These are phyloP conservation scores for Pocillopora grandis DNA, from an alignment of 92 coral and sea anemone genomes.

Conservation along the genomic window DNA sequence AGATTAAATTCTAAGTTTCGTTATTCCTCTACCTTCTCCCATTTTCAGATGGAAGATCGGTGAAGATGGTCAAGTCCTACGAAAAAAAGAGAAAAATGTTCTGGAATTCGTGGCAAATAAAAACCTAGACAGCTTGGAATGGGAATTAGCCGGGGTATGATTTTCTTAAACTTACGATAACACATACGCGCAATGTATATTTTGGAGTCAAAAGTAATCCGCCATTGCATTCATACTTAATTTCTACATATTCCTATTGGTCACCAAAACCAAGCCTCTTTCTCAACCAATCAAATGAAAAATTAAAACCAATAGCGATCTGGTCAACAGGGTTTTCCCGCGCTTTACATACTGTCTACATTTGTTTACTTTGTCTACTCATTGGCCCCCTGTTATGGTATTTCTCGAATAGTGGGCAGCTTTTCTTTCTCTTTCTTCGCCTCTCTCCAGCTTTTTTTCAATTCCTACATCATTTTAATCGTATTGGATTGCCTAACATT, in stretches of 20 bases:
- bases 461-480: not conserved
- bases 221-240: too few relatives aligned
- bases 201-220: not conserved
- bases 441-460: not conserved
- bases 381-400: too few relatives aligned
- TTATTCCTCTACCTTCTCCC: not conserved
- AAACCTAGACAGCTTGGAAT: slow-evolving; percentile 16
- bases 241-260: too few relatives aligned
- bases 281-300: too few relatives aligned
- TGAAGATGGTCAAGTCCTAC: slow-evolving; percentile 29
- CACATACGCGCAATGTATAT: not conserved
- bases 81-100: slow-evolving; percentile 26
- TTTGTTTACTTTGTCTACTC: too few relatives aligned
- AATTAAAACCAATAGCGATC: too few relatives aligned
- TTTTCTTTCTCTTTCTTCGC: not conserved
- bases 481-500: not conserved
- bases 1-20: too few relatives aligned
- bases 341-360: too few relatives aligned
- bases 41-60: slow-evolving; percentile 47
- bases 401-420: too few relatives aligned
- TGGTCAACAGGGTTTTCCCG: too few relatives aligned
- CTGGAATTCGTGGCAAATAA: slow-evolving; percentile 61
- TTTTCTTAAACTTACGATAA: not conserved
- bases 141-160: slow-evolving; percentile 59
- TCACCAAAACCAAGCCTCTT: too few relatives aligned